Evolutionary conservation across 2,113 vertebrate genomes (phyloP).

Genomic region (Odontophorus gujanensis): DNA sequence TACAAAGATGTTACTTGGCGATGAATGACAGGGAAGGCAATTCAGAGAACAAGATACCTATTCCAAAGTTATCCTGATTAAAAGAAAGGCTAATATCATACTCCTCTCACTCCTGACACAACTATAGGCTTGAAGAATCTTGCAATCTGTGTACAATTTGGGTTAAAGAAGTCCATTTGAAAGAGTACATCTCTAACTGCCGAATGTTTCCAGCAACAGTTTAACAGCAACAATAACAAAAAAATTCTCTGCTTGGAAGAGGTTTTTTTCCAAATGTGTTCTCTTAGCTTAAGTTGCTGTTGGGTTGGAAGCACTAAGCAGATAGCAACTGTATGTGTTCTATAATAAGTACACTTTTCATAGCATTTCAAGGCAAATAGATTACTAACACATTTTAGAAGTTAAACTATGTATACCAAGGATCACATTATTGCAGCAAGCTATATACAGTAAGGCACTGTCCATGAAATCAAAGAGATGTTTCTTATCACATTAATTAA

Average conservation of each 20-base stretch:
- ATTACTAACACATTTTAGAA: neutral
- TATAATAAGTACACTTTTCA: neutral
- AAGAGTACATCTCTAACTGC: neutral
- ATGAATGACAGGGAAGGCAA: constrained; percentile 20
- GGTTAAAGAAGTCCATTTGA: constrained; percentile 4
- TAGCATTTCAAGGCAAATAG: constrained; percentile 16
- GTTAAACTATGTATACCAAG: neutral
- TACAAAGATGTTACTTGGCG: neutral
- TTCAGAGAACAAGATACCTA: neutral
- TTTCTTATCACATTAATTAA: neutral
- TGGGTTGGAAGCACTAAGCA: too few species aligned
- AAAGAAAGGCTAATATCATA: neutral
- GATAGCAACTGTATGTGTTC: neutral
- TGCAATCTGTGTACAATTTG: neutral
- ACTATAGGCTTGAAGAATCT: constrained; percentile 1
- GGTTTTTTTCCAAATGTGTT: constrained; percentile 10
- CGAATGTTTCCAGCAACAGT: neutral
- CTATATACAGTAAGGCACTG: neutral
- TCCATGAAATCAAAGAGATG: constrained; percentile 18
- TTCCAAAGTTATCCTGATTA: neutral
- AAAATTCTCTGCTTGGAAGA: neutral
- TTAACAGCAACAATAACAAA: neutral
- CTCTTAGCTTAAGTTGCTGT: neutral
- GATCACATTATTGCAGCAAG: neutral
- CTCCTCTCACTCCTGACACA: neutral